Evolutionary conservation across 2,888 invertebrate species (phyloP).

Genomic region (Halictus ligatus): DNA sequence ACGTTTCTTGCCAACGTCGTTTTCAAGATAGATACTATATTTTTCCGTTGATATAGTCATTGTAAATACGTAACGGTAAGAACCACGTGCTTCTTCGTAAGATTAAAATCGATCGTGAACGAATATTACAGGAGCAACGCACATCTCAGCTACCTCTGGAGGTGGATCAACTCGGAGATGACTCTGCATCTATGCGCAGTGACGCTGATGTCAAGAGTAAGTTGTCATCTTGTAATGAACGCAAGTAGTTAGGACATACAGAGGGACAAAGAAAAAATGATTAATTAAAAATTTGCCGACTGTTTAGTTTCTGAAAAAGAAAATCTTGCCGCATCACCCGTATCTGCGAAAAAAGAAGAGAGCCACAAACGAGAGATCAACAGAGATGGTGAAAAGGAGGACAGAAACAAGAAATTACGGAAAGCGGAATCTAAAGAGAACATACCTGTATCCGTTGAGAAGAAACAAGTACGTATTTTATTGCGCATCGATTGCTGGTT

Average conservation of each 20-base stretch:
- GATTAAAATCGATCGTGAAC: neutral
- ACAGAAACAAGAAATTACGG: slow-evolving; percentile 82
- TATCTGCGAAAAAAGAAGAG: slow-evolving; percentile 81
- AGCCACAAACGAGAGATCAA: slow-evolving; percentile 83
- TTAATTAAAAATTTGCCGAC: slow-evolving; percentile 1
- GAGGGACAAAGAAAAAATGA: neutral
- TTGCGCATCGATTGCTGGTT: neutral
- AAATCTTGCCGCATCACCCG: slow-evolving; percentile 79
- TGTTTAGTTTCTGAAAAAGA: slow-evolving; percentile 84
- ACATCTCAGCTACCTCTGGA: slow-evolving; percentile 95
- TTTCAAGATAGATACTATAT: neutral
- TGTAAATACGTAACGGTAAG: slow-evolving; percentile 1
- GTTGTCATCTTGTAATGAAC: slow-evolving; percentile 4
- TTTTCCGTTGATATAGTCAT: neutral
- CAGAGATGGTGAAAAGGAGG: slow-evolving; percentile 82
- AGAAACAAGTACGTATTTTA: slow-evolving; percentile 79
- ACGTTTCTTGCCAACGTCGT: neutral
- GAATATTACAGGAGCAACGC: slow-evolving; percentile 91
- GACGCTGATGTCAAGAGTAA: slow-evolving; percentile 92
- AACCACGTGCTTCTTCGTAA: neutral
- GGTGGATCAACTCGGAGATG: slow-evolving; percentile 92
- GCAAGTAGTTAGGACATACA: neutral
- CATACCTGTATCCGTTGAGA: slow-evolving; percentile 79
- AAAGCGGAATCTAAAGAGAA: slow-evolving; percentile 83
- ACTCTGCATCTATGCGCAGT: slow-evolving; percentile 93